Base-by-base conservation (phyloP, 2,113 vertebrate genomes). In the Arvicanthis niloticus region DNA sequence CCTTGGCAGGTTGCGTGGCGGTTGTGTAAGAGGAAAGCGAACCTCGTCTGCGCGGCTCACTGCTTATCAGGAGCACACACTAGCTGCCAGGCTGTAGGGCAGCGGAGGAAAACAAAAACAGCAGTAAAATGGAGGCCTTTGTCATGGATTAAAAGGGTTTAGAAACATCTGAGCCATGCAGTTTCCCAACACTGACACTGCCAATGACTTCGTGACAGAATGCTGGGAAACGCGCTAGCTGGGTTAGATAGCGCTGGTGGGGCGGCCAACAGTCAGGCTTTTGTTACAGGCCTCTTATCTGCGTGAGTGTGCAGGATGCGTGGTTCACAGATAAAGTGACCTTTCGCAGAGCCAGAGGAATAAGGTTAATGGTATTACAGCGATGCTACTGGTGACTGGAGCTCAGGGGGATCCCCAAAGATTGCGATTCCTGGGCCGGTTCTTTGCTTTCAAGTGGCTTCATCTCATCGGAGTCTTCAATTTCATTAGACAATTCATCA, bases 61-160 rank as follows among this genome's bases (percentile, higher is more conserved):
- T 98, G 99, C 98, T 99, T 99, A 99, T 99, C 99, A 98, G 98
- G 97, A 97, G 93, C 81, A 56, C 67, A 97, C 98, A 99, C 98
- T 97, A 98, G 98, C 98, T 98, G 98, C 98, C 98, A 98, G 98
- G 98, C 98, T 98, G 98, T 97, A 98, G 98, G 98, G 98, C 97
- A 98, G 97, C 97, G 97, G 98, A 97, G 97, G 97, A 98, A 99
- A 98, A 99, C 98, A 99, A 99, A 78, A 99, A 98, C 98, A 98
- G 96, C 98, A 98, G 98, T 98, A 97, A 97, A 98, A 98, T 96
- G 97, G 97, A 98, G 97, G 93, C 96, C 98, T 98, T 99, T 99
- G 98, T 99, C 98, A 96, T 97, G 98, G 98, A 98, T 99, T 98
- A 98, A 99, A 99, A 98, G 98, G 98, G 98, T 97, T 98, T 98